Evolutionary conservation across 2,797 vertebrate genomes (phyloP).

Genomic region (Harpagifer antarcticus): DNA sequence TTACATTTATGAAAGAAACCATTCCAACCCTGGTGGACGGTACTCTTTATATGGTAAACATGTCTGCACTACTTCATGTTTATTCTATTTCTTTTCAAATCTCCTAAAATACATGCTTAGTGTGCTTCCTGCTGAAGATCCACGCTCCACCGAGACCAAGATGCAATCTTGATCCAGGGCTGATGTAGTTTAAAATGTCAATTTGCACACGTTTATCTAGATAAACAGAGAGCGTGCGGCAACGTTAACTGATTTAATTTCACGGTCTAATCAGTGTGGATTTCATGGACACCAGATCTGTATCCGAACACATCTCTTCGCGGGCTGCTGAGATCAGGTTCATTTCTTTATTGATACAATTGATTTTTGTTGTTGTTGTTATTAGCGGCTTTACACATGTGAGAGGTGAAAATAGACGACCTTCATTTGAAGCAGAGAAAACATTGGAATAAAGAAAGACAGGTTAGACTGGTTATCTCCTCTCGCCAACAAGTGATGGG

Average conservation of each 20-base stretch:
- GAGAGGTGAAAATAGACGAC: slow-evolving; percentile 52
- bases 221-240: slow-evolving; percentile 48
- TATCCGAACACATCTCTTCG: slow-evolving; percentile 56
- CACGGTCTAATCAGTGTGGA: slow-evolving; percentile 61
- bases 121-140: slow-evolving; percentile 6
- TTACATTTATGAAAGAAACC: no score
- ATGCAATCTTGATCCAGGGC: slow-evolving; percentile 53
- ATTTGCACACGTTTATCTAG: slow-evolving; percentile 62
- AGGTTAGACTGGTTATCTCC: slow-evolving; percentile 31
- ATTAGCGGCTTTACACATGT: slow-evolving; percentile 13
- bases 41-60: no score
- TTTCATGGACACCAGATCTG: slow-evolving; percentile 62
- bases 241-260: slow-evolving; percentile 64
- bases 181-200: slow-evolving; percentile 63
- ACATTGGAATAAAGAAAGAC: slow-evolving; percentile 8
- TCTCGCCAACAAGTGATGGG: slow-evolving; percentile 47
- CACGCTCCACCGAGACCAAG: slow-evolving; percentile 26
- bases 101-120: background rate
- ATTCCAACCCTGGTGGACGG: no score
- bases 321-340: slow-evolving; percentile 30
- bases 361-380: slow-evolving; percentile 51
- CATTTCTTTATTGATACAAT: slow-evolving; percentile 58
- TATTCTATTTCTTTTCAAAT: background rate
- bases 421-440: slow-evolving; percentile 40
- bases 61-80: background rate